Evolutionary conservation across 1,140 invertebrate species (phyloP).

Genomic region (Drosophila chauvacae): DNA sequence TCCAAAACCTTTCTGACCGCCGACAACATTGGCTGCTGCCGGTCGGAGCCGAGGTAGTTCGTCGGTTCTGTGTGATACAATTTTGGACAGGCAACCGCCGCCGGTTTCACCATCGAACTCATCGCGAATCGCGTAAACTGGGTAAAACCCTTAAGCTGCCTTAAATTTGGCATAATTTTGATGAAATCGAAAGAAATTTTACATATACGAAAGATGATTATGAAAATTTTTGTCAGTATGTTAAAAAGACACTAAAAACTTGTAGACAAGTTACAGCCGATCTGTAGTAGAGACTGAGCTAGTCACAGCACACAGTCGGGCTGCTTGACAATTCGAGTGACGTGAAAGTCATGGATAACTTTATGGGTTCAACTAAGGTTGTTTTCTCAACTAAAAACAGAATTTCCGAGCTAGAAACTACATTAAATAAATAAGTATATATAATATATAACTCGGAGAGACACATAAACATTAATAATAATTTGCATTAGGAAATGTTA

Average conservation of each 20-base stretch:
- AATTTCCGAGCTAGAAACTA: too few relatives aligned
- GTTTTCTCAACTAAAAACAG: too few relatives aligned
- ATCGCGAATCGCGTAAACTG: neutral
- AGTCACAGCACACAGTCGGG: neutral
- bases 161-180: neutral
- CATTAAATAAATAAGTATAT: too few relatives aligned
- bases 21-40: too few relatives aligned
- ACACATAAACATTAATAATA: too few relatives aligned
- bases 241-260: neutral
- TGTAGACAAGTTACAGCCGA: neutral
- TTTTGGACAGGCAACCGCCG: neutral
- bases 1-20: too few relatives aligned
- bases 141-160: neutral
- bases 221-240: too few relatives aligned
- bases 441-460: too few relatives aligned
- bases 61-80: neutral
- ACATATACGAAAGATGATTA: neutral
- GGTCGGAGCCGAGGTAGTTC: too few relatives aligned
- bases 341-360: neutral
- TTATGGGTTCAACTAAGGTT: neutral
- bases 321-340: neutral
- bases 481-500: too few relatives aligned
- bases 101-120: neutral
- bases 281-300: neutral
- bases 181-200: neutral